Conservation (phyloP, 2,113 vertebrate genomes). For the Amazona vittata region DNA sequence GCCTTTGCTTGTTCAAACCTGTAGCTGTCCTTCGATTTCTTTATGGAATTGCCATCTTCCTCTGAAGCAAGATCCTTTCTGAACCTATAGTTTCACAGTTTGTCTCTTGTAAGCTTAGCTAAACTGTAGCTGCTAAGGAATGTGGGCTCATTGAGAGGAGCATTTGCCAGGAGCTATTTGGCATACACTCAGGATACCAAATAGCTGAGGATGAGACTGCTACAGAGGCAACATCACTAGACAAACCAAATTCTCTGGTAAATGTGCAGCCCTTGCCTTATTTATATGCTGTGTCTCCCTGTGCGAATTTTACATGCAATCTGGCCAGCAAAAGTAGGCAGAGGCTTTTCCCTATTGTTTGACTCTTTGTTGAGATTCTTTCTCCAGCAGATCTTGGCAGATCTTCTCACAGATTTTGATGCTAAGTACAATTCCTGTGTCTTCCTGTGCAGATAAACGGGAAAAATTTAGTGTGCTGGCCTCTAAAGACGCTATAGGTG, state of each 20-base stretch:
- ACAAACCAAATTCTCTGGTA: conserved; percentile 13
- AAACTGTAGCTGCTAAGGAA: conserved; percentile 32
- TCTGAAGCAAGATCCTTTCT: neutral
- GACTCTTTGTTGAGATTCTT: neutral
- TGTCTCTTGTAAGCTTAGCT: conserved; percentile 10
- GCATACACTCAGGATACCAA: neutral
- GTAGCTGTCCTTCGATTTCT: neutral
- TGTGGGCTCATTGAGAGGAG: neutral
- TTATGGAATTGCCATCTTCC: neutral
- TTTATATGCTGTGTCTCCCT: neutral
- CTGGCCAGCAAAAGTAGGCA: neutral
- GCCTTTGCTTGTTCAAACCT: neutral
- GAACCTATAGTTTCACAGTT: conserved; percentile 19
- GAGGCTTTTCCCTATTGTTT: neutral
- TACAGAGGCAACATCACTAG: conserved; percentile 6
- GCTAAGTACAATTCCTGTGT: neutral
- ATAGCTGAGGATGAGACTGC: neutral
- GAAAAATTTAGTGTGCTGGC: neutral
- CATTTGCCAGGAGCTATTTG: conserved; percentile 50
- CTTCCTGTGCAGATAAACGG: neutral
- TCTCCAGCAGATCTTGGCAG: neutral
- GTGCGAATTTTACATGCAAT: neutral
- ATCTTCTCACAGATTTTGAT: neutral
- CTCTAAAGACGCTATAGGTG: neutral
- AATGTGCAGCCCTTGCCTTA: neutral